Evolutionary conservation across 2,888 invertebrate genomes (phyloP).

Genomic region (Leucania comma): DNA sequence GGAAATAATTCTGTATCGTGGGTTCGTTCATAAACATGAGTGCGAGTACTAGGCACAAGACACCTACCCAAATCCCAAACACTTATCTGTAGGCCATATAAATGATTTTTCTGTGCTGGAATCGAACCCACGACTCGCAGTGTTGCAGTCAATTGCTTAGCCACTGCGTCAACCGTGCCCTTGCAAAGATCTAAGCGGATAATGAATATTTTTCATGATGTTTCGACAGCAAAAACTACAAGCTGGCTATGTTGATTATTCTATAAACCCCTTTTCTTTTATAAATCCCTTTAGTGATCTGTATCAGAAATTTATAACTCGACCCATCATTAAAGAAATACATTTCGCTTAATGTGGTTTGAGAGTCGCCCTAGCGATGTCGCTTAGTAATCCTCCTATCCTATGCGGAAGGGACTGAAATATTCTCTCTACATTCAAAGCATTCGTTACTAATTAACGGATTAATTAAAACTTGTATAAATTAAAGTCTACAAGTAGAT

Average conservation of each 20-base stretch:
- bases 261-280: not conserved
- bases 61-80: too few species aligned
- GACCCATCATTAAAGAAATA: not conserved
- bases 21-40: too few species aligned
- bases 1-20: too few species aligned
- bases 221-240: too few species aligned
- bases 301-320: constrained; percentile 2
- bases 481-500: not conserved
- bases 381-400: not conserved
- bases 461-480: constrained; percentile 11
- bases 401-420: not conserved
- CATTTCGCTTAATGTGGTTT: constrained; percentile 18
- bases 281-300: not conserved
- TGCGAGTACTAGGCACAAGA: too few species aligned
- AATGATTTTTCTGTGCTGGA: too few species aligned
- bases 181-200: too few species aligned
- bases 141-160: too few species aligned
- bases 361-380: constrained; percentile 11
- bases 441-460: constrained; percentile 29
- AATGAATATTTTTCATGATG: too few species aligned
- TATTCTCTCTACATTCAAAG: constrained; percentile 1
- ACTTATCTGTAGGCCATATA: too few species aligned
- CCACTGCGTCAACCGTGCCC: too few species aligned
- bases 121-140: too few species aligned
- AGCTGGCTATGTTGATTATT: not conserved